Conservation (phyloP, 2,888 invertebrate species). For the Zelleria hepariella region DNA sequence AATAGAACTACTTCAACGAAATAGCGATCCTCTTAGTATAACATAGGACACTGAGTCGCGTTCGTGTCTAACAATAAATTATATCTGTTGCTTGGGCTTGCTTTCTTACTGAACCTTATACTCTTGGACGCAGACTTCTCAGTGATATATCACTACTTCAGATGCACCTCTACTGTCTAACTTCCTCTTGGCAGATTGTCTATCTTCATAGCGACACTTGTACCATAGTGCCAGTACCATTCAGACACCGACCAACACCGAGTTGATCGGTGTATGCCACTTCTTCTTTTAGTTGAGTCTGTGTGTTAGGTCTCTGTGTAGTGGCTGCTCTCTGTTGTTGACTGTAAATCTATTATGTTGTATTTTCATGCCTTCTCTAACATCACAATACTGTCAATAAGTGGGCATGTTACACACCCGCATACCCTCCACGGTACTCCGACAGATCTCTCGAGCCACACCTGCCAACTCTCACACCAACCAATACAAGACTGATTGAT, state of each 20-base stretch:
- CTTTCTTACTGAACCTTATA: conserved; percentile 48
- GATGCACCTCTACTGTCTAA: conserved; percentile 43
- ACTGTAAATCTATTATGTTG: conserved; percentile 69
- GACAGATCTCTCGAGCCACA: conserved; percentile 68
- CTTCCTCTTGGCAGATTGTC: conserved; percentile 18
- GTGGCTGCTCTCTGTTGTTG: conserved; percentile 73
- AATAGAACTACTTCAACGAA: conserved; percentile 42
- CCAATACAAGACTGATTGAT: conserved; percentile 21
- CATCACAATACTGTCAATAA: conserved; percentile 68
- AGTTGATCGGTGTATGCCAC: conserved; percentile 37
- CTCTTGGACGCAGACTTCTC: conserved; percentile 35
- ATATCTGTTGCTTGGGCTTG: conserved; percentile 63
- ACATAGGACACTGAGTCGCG: conserved; percentile 46
- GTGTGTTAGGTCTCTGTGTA: conserved; percentile 68
- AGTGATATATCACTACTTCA: conserved; percentile 28
- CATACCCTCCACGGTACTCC: conserved; percentile 66
- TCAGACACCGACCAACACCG: not conserved
- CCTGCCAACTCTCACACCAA: conserved; percentile 67
- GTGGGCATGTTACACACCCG: conserved; percentile 62
- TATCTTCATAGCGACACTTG: conserved; percentile 24
- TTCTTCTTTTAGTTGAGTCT: conserved; percentile 60
- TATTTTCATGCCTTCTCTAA: conserved; percentile 70
- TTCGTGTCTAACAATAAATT: conserved; percentile 45
- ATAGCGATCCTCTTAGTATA: conserved; percentile 48
- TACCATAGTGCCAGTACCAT: conserved; percentile 15